A percentile compares a stretch with the other conserved stretches of the same genome.
Conservation (phyloP, 1,140 invertebrate genomes). For the Argopecten irradians region DNA sequence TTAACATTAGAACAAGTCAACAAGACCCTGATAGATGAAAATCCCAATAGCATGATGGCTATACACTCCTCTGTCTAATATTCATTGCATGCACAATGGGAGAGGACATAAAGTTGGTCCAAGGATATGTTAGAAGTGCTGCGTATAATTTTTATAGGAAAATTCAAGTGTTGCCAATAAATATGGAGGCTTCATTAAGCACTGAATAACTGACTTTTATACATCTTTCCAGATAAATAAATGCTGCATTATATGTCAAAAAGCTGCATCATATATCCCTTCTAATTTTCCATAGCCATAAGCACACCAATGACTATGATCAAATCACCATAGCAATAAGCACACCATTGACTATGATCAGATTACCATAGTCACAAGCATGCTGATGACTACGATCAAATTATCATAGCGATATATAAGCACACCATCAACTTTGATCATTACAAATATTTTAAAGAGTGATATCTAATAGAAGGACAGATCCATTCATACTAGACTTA, state of each 20-base stretch:
- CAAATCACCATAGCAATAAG: too few species aligned
- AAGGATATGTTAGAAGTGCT: background rate
- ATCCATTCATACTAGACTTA: background rate
- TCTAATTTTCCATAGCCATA: background rate
- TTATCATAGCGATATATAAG: background rate
- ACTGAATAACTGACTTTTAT: background rate
- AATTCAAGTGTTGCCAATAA: background rate
- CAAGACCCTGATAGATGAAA: conserved; percentile 21
- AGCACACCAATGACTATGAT: too few species aligned
- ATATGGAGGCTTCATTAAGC: background rate
- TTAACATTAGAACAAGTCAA: conserved; percentile 23
- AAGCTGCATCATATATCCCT: background rate
- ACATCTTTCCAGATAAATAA: background rate
- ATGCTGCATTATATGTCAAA: background rate
- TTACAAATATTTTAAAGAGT: background rate
- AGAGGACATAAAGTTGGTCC: background rate
- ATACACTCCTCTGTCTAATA: conserved; percentile 9
- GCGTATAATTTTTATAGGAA: background rate
- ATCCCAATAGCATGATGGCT: conserved; percentile 15
- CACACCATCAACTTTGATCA: background rate
- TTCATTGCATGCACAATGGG: conserved; percentile 14
- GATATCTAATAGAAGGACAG: background rate
- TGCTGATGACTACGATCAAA: background rate
- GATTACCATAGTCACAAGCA: too few species aligned
- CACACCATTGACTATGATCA: too few species aligned